phyloP scores from a whole-genome alignment of 2,888 invertebrate species.

The Eristalinus sepulchralis region DNA sequence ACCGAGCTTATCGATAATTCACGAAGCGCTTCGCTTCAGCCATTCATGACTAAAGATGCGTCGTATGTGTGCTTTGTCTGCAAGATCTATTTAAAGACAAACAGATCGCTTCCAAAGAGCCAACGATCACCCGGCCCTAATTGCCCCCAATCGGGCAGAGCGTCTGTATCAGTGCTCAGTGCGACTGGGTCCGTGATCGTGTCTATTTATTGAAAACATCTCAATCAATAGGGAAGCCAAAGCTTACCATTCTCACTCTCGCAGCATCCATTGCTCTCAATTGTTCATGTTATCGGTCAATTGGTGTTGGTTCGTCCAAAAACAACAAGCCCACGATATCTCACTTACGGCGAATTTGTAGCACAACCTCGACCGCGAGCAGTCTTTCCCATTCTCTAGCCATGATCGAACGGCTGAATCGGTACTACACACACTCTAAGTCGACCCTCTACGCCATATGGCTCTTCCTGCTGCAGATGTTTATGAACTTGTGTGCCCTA shows the following conservation, averaged over 20 bases:
- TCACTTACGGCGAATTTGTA: conserved; percentile 61
- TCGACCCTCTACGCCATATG: conserved; percentile 42
- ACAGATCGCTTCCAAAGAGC: background rate
- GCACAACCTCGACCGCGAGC: conserved; percentile 11
- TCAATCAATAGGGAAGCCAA: conserved; percentile 10
- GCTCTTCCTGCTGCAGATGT: conserved; percentile 52
- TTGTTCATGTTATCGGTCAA: conserved; percentile 7
- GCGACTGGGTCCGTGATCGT: background rate
- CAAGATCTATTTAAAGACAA: background rate
- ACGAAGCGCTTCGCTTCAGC: background rate
- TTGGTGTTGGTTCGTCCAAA: conserved; percentile 27
- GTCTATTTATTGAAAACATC: conserved; percentile 25
- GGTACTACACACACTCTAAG: conserved; percentile 57
- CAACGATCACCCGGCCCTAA: background rate
- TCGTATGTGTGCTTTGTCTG: background rate
- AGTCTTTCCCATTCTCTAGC: conserved; percentile 58
- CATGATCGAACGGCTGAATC: conserved; percentile 68
- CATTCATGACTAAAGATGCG: background rate
- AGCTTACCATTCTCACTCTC: background rate
- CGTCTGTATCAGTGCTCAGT: background rate
- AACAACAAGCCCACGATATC: conserved; percentile 22
- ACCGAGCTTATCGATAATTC: background rate
- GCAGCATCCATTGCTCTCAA: background rate
- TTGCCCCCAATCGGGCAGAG: conserved; percentile 3
- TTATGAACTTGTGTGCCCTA: conserved; percentile 39